phyloP scores from a whole-genome alignment of 35 echinoderm and acorn worm species.

The Ptychodera flava region DNA sequence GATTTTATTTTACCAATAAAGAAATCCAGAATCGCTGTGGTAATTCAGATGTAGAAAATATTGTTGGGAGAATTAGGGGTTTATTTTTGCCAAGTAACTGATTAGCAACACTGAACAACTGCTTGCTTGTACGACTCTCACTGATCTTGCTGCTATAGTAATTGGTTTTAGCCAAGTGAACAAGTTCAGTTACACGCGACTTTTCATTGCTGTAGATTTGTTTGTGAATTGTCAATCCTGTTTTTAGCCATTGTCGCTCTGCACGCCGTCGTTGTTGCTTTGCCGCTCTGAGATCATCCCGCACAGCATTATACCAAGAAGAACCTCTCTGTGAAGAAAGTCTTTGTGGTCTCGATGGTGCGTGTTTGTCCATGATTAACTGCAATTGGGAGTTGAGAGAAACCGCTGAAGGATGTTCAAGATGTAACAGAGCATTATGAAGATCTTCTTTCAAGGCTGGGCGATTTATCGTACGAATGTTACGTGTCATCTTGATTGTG shows the following conservation, averaged over 20 bases:
- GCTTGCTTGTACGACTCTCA: background rate
- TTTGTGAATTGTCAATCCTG: background rate
- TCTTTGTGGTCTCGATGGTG: background rate
- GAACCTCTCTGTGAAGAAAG: background rate
- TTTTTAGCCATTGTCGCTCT: background rate
- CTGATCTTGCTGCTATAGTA: background rate
- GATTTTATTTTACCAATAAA: background rate
- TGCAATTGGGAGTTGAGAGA: background rate
- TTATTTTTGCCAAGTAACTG: background rate
- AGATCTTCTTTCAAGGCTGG: background rate
- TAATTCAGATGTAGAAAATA: background rate
- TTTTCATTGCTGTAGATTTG: background rate
- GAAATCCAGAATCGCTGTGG: background rate
- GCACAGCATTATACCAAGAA: background rate
- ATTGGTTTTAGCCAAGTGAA: background rate
- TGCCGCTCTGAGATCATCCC: background rate
- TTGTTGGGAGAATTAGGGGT: background rate
- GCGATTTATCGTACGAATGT: background rate
- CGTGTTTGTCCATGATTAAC: background rate
- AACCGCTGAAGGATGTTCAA: background rate
- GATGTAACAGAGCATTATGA: background rate
- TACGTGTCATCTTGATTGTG: background rate
- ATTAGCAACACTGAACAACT: background rate
- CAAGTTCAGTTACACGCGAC: background rate
- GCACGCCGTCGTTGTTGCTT: background rate